Evolutionary conservation across 2,113 vertebrate genomes (phyloP), one percentile per base, ranked within the genome.

Genomic region (Xiphias gladius): DNA sequence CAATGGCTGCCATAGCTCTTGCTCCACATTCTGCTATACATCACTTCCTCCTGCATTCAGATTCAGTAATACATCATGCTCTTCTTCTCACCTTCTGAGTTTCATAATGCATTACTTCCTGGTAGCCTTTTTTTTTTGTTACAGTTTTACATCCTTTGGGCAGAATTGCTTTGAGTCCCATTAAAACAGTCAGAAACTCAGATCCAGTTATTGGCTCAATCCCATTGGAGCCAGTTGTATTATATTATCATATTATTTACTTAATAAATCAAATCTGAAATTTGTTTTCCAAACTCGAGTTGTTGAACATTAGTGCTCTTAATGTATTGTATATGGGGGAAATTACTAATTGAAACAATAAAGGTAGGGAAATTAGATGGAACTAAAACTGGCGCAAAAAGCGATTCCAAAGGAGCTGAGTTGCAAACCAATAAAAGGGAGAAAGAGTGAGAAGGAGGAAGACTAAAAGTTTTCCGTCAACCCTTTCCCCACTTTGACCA

Each of bases 41-140:
- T 85, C 85, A 80, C 74, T 79, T 84, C 86, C 68, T 77, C 62
- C 48, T 65, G 57, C 67, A 59, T 75, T 76, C 73, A 75, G 4
- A 76, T 76, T 32, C 70, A 22, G 72, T 39, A 58, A 76, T 88
- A 70, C 48, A 88, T 88, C 80, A 79, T 20, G 5, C 58, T 66
- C 69, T 68, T 77, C 72, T 59, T 67, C 68, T 74, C 76, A 74
- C 64, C 37, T 41, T 78, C 75, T 76, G 62, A 28, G 52, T 68
- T 83, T 61, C 24, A 58, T 75, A 78, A 84, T 84, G 57, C 82
- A 88, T 78, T 68, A 82, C 82, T 80, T 87, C 66, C 66, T 84
- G 83, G 57, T 43, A 50, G 67, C 11, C 58, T 73, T 89, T 89
- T 83, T 82, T 62, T 78, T 62, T 46, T 79, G 88, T 89, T 83